Conservation (phyloP, 1,140 invertebrate species). For the Brachionus rubens region DNA sequence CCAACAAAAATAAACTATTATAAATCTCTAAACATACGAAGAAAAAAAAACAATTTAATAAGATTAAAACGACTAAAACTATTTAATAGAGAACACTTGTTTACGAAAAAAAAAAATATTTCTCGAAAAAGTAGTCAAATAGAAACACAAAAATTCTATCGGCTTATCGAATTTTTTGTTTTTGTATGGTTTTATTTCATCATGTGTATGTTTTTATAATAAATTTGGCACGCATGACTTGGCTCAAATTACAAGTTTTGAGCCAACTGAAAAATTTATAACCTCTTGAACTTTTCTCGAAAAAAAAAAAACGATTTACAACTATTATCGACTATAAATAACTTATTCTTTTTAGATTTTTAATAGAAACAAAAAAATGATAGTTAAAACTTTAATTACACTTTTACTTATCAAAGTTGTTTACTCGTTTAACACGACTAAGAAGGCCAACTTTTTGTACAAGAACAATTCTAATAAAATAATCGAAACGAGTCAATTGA, state of each 20-base stretch:
- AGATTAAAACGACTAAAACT: neutral
- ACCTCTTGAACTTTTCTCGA: slow-evolving; percentile 43
- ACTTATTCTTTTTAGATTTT: neutral
- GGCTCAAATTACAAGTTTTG: slow-evolving; percentile 28
- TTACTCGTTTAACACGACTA: neutral
- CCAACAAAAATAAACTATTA: neutral
- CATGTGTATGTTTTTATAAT: slow-evolving; percentile 25
- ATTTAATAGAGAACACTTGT: neutral
- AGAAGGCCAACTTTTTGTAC: neutral
- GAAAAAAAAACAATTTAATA: slow-evolving; percentile 32
- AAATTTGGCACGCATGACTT: slow-evolving; percentile 32
- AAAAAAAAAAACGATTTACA: neutral
- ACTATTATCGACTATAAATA: slow-evolving; percentile 39
- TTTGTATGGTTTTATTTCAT: slow-evolving; percentile 22
- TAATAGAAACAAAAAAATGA: neutral
- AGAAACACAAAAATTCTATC: neutral
- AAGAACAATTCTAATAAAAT: neutral
- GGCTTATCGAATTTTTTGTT: slow-evolving; percentile 28
- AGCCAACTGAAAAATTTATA: slow-evolving; percentile 26
- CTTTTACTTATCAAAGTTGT: neutral
- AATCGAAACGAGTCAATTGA: neutral
- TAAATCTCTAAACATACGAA: neutral
- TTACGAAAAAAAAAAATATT: neutral
- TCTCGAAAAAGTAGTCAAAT: neutral
- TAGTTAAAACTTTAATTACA: neutral